phyloP scores from a whole-genome alignment of 2,113 vertebrate species.

The Solenodon paradoxus region DNA sequence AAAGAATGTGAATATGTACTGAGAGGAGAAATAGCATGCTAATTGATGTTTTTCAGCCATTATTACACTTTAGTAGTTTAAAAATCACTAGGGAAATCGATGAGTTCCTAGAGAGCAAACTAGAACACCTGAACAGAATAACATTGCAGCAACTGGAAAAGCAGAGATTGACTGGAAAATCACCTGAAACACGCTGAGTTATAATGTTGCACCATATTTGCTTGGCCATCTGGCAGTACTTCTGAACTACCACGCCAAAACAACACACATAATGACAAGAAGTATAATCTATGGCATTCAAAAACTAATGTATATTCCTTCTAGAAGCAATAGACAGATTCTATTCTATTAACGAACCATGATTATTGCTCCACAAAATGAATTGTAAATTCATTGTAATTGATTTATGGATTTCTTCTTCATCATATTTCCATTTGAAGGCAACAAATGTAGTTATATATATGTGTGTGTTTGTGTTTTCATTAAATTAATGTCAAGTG shows the following conservation, averaged over 20 bases:
- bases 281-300: neutral
- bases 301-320: neutral
- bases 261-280: neutral
- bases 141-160: neutral
- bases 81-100: neutral
- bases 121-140: neutral
- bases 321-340: neutral
- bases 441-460: neutral
- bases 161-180: neutral
- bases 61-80: neutral
- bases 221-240: slow-evolving; percentile 24
- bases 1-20: neutral
- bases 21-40: neutral
- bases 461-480: neutral
- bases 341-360: neutral
- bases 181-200: neutral
- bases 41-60: neutral
- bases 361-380: neutral
- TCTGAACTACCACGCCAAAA: neutral
- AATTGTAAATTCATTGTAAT: neutral
- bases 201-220: neutral
- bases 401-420: neutral
- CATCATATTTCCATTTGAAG: neutral
- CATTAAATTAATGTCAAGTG: neutral
- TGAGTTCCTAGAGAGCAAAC: neutral